Evolutionary conservation across 1,140 invertebrate species (phyloP), one percentile per base, ranked within the genome.

Genomic region (Halesus radiatus): DNA sequence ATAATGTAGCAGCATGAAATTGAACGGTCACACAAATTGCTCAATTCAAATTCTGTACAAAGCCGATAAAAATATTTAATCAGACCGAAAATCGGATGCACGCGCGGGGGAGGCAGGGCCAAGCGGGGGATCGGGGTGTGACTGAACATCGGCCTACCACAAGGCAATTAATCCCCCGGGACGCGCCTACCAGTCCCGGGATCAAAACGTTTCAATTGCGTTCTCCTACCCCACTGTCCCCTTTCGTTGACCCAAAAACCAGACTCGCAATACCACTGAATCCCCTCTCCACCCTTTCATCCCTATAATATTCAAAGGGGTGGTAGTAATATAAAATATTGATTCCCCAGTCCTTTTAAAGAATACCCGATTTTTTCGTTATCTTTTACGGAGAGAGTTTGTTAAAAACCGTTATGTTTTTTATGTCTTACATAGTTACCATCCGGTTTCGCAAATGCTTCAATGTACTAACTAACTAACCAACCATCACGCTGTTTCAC

Each of bases 201-300:
- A 73, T 56, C 16, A 73, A 73, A 73, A 54, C 70, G 70, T 26
- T 26, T 53, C 70, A 56, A 68, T 68, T 73, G 70, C 52, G 52
- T 23, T 50, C 70, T 29, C 45, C 6, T 73, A 20, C 52, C 70
- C 50, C 70, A 26, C 18, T 32, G 22, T n/a, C 22, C 45, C 70
- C 50, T 5, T 53, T 23, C 20, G n/a, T 23, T 73, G 70, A 73
- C 70, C 70, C 70, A 53, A 54, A 29, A 54, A 73, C 23, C 66
- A 29, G n/a, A n/a, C 37, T 1, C 16, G 4, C 32, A 50, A 64
- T 26, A 26, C n/a, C 66, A 37, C 32, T 7, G 32, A 8, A 37
- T 6, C 7, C 32, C 32, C 32, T 6, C 32, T 18, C n/a, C 37
- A 26, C 29, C n/a, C 5, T 70, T 70, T 50, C 37, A 20, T 45